Percentiles rank a stretch among this genome's conserved stretches.
phyloP scores from a whole-genome alignment of 2,797 vertebrate species.

The Xenentodon cancila region DNA sequence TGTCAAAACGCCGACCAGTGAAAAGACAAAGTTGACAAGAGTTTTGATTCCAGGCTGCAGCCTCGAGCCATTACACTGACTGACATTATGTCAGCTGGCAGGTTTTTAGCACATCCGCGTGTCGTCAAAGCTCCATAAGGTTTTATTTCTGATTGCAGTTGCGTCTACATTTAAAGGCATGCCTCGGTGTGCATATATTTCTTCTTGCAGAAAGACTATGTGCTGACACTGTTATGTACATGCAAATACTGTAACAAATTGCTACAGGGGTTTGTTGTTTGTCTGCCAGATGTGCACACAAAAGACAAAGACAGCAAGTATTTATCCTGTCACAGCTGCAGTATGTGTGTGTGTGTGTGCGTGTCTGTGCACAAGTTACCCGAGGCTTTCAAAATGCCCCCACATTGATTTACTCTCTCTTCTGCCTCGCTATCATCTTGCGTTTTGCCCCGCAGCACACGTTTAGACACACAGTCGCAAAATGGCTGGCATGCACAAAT shows the following conservation, averaged over 20 bases:
- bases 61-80: slow-evolving; percentile 28
- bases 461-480: slow-evolving; percentile 59
- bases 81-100: slow-evolving; percentile 16
- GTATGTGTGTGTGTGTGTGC: slow-evolving; percentile 13
- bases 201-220: slow-evolving; percentile 10
- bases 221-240: slow-evolving; percentile 24
- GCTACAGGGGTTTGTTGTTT: slow-evolving; percentile 29
- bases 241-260: slow-evolving; percentile 24
- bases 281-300: slow-evolving; percentile 33
- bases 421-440: slow-evolving; percentile 69
- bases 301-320: slow-evolving; percentile 49
- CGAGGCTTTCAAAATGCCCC: slow-evolving; percentile 58
- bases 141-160: slow-evolving; percentile 16
- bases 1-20: slow-evolving; percentile 31
- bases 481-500: slow-evolving; percentile 29
- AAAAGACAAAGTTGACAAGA: slow-evolving; percentile 26
- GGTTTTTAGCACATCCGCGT: slow-evolving; percentile 16
- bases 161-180: slow-evolving; percentile 8
- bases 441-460: slow-evolving; percentile 68
- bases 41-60: slow-evolving; percentile 35
- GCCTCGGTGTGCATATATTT: neutral
- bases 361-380: slow-evolving; percentile 17
- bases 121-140: slow-evolving; percentile 18
- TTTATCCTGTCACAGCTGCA: slow-evolving; percentile 46
- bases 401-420: slow-evolving; percentile 70